phyloP scores from a whole-genome alignment of 2,797 vertebrate genomes.

The Australoheros facetus region DNA sequence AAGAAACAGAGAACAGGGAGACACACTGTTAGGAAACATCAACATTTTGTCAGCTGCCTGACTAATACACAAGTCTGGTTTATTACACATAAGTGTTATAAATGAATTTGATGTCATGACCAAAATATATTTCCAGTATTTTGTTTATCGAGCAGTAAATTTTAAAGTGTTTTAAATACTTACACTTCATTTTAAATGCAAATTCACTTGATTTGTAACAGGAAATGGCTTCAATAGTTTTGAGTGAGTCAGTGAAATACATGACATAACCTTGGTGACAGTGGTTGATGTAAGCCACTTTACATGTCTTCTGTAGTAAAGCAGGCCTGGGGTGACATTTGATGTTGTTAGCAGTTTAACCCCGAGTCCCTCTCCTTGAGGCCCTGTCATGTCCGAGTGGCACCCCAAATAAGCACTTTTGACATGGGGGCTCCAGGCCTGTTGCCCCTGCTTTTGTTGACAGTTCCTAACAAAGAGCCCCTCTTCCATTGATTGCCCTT shows the following conservation, averaged over 20 bases:
- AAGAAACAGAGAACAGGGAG: slow-evolving; percentile 58
- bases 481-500: slow-evolving; percentile 73
- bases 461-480: slow-evolving; percentile 73
- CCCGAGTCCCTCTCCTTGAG: slow-evolving; percentile 73
- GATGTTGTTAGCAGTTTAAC: slow-evolving; percentile 80
- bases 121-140: slow-evolving; percentile 29
- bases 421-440: slow-evolving; percentile 71
- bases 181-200: neutral
- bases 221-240: neutral
- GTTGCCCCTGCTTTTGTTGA: slow-evolving; percentile 66
- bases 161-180: neutral
- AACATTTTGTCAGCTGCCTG: slow-evolving; percentile 74
- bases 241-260: slow-evolving; percentile 34
- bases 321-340: slow-evolving; percentile 68
- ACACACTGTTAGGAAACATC: slow-evolving; percentile 72
- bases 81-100: slow-evolving; percentile 40
- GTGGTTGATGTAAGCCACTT: slow-evolving; percentile 58
- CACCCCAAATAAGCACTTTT: slow-evolving; percentile 80
- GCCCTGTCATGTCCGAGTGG: slow-evolving; percentile 77
- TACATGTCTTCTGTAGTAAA: slow-evolving; percentile 61
- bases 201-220: neutral
- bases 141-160: neutral
- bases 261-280: slow-evolving; percentile 48
- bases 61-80: slow-evolving; percentile 51
- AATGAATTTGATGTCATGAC: slow-evolving; percentile 34